Evolutionary conservation across 23 tunicate genomes (phyloP).

Genomic region (Ciona savignyi): DNA sequence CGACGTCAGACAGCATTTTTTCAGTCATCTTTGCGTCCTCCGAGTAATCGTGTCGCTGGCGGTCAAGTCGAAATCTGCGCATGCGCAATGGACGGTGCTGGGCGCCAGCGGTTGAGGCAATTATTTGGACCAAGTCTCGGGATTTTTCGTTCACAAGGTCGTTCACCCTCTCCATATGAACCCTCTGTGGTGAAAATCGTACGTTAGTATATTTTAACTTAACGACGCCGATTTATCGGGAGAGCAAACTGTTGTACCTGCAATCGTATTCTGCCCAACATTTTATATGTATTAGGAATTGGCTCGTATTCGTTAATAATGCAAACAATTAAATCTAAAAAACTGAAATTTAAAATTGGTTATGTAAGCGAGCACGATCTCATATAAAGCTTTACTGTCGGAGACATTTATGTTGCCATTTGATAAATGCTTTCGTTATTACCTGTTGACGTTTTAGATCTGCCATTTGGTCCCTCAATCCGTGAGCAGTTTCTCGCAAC

Average conservation of each 20-base stretch:
- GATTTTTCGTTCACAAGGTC: conserved; percentile 52
- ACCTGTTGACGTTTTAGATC: conserved; percentile 72
- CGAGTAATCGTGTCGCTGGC: conserved; percentile 52
- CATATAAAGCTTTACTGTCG: too few species aligned
- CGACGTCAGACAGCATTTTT: conserved; percentile 57
- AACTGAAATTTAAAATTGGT: too few species aligned
- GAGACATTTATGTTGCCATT: too few species aligned
- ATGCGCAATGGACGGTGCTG: conserved; percentile 61
- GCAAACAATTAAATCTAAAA: too few species aligned
- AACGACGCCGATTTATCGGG: too few species aligned
- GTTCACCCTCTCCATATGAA: conserved; percentile 53
- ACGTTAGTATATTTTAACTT: too few species aligned
- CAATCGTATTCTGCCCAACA: too few species aligned
- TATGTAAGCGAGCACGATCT: too few species aligned
- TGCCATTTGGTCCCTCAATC: conserved; percentile 42
- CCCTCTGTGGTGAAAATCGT: too few species aligned
- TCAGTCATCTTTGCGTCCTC: conserved; percentile 54
- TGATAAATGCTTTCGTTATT: neutral
- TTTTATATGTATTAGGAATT: too few species aligned
- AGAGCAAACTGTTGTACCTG: too few species aligned
- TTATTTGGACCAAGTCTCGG: conserved; percentile 24
- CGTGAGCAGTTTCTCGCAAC: conserved; percentile 11
- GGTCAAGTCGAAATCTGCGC: conserved; percentile 55
- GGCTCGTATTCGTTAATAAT: too few species aligned
- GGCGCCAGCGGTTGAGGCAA: conserved; percentile 59